These are phyloP conservation scores for Erythrocebus patas DNA, from an alignment of 2,113 vertebrate genomes.

Conservation along the genomic window DNA sequence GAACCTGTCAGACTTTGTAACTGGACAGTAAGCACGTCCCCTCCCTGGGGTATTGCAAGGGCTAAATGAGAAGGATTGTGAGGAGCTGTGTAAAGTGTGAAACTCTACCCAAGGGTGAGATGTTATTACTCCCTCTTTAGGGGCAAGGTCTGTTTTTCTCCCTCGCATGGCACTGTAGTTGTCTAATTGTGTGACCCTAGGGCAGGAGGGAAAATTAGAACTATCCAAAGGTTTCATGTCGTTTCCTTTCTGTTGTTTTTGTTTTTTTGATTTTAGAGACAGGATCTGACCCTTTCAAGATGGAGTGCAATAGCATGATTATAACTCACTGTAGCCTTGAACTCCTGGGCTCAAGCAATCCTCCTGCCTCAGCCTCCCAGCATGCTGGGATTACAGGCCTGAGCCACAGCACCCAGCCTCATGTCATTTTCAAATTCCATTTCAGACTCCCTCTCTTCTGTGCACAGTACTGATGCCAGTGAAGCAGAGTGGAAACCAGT, in stretches of 20 bases:
- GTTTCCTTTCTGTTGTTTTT: background rate
- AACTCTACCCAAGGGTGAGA: background rate
- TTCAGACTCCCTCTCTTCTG: background rate
- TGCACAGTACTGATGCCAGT: background rate
- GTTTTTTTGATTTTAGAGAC: background rate
- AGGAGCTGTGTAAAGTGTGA: background rate
- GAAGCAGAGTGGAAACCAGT: background rate
- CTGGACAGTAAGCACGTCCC: rapidly evolving
- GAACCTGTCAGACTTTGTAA: background rate
- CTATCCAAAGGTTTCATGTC: background rate
- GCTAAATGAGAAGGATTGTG: background rate
- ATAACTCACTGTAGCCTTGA: background rate
- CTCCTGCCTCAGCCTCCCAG: background rate
- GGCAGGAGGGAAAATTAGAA: background rate
- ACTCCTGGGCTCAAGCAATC: background rate
- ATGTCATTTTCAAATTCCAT: background rate
- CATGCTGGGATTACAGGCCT: background rate
- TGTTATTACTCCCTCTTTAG: background rate
- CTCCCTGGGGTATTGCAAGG: background rate
- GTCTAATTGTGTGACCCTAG: background rate
- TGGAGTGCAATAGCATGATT: background rate
- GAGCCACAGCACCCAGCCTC: background rate
- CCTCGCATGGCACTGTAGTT: rapidly evolving
- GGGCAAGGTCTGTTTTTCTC: background rate
- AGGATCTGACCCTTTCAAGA: background rate